These are phyloP conservation scores for Rallus crepitans DNA, from an alignment of 2,797 vertebrate species.

Conservation along the genomic window DNA sequence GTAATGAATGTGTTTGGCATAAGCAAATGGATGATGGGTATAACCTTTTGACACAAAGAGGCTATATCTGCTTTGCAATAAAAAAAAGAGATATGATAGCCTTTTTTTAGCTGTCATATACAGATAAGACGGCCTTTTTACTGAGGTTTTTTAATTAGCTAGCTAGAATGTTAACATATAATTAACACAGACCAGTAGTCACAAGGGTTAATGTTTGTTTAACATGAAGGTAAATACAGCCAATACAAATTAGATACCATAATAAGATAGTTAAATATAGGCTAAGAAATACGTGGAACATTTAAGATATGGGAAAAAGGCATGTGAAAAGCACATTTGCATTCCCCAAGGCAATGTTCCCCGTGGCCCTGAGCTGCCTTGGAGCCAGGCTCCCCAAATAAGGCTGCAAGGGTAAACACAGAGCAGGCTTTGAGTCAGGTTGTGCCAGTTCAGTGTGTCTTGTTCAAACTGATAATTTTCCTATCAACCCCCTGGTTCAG, in stretches of 20 bases:
- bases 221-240: neutral
- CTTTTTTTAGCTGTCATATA: neutral
- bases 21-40: neutral
- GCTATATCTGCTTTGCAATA: neutral
- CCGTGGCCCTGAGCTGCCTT: neutral
- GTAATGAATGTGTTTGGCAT: neutral
- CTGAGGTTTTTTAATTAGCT: neutral
- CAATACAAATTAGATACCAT: neutral
- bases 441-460: neutral
- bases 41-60: neutral
- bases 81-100: neutral
- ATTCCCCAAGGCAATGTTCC: slow-evolving; percentile 40
- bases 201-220: neutral
- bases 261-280: slow-evolving; percentile 46
- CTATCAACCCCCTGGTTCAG: neutral
- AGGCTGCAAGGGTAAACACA: slow-evolving; percentile 3
- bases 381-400: slow-evolving; percentile 31
- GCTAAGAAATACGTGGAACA: neutral
- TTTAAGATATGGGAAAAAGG: slow-evolving; percentile 39
- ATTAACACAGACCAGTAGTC: neutral
- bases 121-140: neutral
- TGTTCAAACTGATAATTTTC: neutral
- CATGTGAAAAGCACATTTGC: slow-evolving; percentile 12
- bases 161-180: neutral
- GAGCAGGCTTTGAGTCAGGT: neutral